Evolutionary conservation across 2,888 invertebrate genomes (phyloP).

Genomic region (Nectonema munidae): DNA sequence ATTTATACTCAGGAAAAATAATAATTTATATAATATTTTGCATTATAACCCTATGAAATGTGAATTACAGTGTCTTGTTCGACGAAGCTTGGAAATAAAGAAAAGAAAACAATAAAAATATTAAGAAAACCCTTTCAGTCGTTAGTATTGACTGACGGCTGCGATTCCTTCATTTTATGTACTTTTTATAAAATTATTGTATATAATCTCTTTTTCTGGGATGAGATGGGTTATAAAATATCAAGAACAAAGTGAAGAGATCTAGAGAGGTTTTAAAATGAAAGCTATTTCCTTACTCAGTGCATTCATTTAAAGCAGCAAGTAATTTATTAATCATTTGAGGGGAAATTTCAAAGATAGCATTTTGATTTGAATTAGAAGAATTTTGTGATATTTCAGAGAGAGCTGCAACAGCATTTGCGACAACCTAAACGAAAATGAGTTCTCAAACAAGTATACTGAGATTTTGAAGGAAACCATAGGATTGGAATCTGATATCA

Average conservation of each 20-base stretch:
- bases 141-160: no score
- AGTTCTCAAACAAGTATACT: neutral
- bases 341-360: conserved; percentile 44
- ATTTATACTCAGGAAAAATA: no score
- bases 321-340: conserved; percentile 85
- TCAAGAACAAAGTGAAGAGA: neutral
- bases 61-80: no score
- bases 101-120: no score
- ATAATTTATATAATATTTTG: no score
- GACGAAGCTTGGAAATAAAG: no score
- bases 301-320: conserved; percentile 91
- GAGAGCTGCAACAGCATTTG: conserved; percentile 87
- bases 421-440: conserved; percentile 38
- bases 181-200: no score
- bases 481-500: conserved; percentile 89
- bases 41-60: no score
- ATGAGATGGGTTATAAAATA: no score
- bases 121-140: no score
- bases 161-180: no score
- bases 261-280: neutral
- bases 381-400: conserved; percentile 93
- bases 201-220: no score
- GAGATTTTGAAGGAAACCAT: conserved; percentile 39
- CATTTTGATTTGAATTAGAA: conserved; percentile 61
- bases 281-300: conserved; percentile 34